Evolutionary conservation across 2,888 invertebrate species (phyloP).

Genomic region (Capitulum mitella): DNA sequence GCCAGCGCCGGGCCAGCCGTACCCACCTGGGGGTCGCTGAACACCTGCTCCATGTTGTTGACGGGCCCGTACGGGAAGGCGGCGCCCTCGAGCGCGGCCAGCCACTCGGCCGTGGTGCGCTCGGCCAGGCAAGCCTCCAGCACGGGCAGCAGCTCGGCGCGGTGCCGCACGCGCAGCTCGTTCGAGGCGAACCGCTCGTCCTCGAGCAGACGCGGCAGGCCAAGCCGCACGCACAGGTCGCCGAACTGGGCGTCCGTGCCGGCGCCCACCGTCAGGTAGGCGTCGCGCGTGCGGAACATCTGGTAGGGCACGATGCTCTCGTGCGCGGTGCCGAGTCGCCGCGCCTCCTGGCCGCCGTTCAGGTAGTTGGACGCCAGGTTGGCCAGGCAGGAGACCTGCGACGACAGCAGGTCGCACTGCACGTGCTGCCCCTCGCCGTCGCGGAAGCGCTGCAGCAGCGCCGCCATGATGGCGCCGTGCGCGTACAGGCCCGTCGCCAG

Average conservation of each 20-base stretch:
- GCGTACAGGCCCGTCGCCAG: conserved; percentile 88
- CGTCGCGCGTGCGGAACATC: conserved; percentile 35
- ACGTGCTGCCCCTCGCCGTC: conserved; percentile 85
- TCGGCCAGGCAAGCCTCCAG: conserved; percentile 54
- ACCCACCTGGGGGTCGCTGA: conserved; percentile 75
- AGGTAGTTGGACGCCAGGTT: conserved; percentile 85
- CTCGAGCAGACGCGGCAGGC: conserved; percentile 53
- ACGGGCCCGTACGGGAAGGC: conserved; percentile 84
- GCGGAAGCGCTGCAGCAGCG: conserved; percentile 64
- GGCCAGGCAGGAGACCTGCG: conserved; percentile 61
- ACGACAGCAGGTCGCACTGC: conserved; percentile 86
- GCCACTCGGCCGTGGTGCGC: conserved; percentile 71
- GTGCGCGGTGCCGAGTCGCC: conserved; percentile 86
- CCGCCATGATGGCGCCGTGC: conserved; percentile 89
- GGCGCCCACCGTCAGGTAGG: conserved; percentile 72
- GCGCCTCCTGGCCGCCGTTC: conserved; percentile 69
- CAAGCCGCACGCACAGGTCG: conserved; percentile 60
- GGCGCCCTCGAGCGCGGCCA: conserved; percentile 58
- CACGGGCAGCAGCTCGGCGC: conserved; percentile 58
- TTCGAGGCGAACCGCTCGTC: conserved; percentile 65
- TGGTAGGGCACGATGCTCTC: conserved; percentile 92
- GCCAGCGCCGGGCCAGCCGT: too few species aligned
- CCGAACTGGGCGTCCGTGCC: conserved; percentile 65
- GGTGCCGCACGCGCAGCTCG: conserved; percentile 63
- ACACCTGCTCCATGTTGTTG: conserved; percentile 76